These are phyloP conservation scores for rat (Rattus norvegicus) DNA, from an alignment of 2,113 vertebrate genomes.

Conservation along the genomic window DNA sequence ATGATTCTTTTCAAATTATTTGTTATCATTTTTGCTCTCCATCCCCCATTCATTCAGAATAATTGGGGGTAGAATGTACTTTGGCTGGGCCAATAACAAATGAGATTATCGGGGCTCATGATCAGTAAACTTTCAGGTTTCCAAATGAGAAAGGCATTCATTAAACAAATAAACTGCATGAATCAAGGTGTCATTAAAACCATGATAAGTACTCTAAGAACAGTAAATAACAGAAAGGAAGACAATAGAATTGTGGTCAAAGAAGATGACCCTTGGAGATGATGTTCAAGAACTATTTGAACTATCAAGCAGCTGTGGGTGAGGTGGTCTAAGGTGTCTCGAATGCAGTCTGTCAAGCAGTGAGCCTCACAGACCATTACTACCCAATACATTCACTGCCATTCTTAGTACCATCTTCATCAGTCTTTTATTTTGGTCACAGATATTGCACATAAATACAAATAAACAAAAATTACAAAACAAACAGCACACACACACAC, in stretches of 20 bases:
- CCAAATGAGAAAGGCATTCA: not conserved
- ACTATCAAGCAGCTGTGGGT: not conserved
- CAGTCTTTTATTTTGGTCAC: not conserved
- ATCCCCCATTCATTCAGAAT: conserved; percentile 29
- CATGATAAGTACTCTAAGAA: not conserved
- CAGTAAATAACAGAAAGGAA: not conserved
- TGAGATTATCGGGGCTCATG: not conserved
- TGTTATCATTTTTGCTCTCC: not conserved
- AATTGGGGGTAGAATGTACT: not conserved
- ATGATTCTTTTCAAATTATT: conserved; percentile 20
- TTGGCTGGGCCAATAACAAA: conserved; percentile 12
- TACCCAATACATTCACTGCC: not conserved
- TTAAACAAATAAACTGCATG: not conserved
- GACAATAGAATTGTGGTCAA: not conserved
- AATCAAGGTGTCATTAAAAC: not conserved
- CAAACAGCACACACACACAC: not conserved
- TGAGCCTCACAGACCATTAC: not conserved
- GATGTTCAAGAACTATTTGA: not conserved
- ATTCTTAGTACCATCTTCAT: not conserved
- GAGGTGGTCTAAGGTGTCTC: not conserved
- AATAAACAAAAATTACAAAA: conserved; percentile 11
- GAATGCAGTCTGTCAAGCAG: not conserved
- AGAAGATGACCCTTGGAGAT: not conserved
- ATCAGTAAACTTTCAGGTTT: not conserved
- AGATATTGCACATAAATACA: not conserved